Evolutionary conservation across 2,888 invertebrate genomes (phyloP), one percentile per base, ranked within the genome.

Genomic region (Ashinkailepas kermadecensis): DNA sequence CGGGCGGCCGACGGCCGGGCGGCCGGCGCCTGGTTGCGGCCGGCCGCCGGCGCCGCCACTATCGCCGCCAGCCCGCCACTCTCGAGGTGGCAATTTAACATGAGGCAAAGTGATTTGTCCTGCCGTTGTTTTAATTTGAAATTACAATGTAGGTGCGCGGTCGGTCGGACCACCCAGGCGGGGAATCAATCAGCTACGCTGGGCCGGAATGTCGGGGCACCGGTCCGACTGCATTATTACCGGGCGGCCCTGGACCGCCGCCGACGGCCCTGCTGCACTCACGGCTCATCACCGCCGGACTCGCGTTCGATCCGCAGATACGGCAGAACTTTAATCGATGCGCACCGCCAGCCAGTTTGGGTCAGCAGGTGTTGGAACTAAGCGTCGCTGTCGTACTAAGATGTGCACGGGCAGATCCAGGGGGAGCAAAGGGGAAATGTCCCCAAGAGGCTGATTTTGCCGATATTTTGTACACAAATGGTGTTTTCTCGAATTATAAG

Each of bases 121-220:
- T 74, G 74, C 15, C 74, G 74, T 74, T 74, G 74, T 74, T 74
- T 74, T 74, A 74, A 74, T 74, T 74, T 74, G 74, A 74, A 74
- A 74, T 74, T 74, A 74, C 74, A 74, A 74, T 74, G 74, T 74
- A 18, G 74, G 74, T 74, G 54, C 21, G 54, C 54, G 54, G 25
- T 9, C 74, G 39, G 74, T 13, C 54, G 74, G 74, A 74, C 74
- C 74, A 74, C 74, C 74, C 74, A 74, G 54, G 39, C 18, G 74
- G 74, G 15, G 15, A 54, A 74, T 74, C 74, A 74, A 74, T 74
- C 74, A 74, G 74, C 18, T 3, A n/a, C 23, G 12, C 54, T 18
- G 39, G 39, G 15, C 74, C 18, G 10, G 74, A 12, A n/a, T 25
- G 67, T 25, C 11, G 25, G 67, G 10, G 62, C 13, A 3, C 67